Evolutionary conservation across 2,888 invertebrate genomes (phyloP).

Genomic region (Hypomecis atomaria): DNA sequence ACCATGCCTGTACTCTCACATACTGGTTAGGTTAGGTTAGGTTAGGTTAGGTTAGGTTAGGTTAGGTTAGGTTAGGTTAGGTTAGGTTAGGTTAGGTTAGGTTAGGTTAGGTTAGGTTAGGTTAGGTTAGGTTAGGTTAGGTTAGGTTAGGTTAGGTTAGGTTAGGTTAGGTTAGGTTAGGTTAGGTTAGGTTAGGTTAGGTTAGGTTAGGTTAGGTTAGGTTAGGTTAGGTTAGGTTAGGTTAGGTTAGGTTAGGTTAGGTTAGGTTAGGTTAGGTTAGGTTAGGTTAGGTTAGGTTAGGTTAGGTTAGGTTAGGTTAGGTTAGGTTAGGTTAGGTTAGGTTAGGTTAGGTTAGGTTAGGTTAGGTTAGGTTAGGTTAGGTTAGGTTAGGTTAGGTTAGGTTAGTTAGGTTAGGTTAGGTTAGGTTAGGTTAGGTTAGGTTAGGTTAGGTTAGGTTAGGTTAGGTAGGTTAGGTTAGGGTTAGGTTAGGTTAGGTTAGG

Average conservation of each 20-base stretch:
- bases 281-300: constrained; percentile 11
- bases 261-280: constrained; percentile 29
- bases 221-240: constrained; percentile 33
- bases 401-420: constrained; percentile 32
- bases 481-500: too few relatives aligned
- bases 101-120: too few relatives aligned
- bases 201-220: constrained; percentile 26
- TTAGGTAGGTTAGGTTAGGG: constrained; percentile 44
- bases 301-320: constrained; percentile 30
- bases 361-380: constrained; percentile 25
- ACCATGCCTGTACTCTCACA: too few relatives aligned
- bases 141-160: constrained; percentile 37
- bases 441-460: too few relatives aligned
- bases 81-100: constrained; percentile 40
- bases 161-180: constrained; percentile 37
- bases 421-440: constrained; percentile 40
- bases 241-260: constrained; percentile 32
- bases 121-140: constrained; percentile 39
- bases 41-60: constrained; percentile 39
- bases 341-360: too few relatives aligned
- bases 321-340: constrained; percentile 29
- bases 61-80: constrained; percentile 39
- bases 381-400: too few relatives aligned
- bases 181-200: constrained; percentile 29
- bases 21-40: too few relatives aligned